Percentiles rank a stretch among this genome's conserved stretches.
phyloP scores from a whole-genome alignment of 2,888 invertebrate genomes.

The Caenorhabditis parvicauda region DNA sequence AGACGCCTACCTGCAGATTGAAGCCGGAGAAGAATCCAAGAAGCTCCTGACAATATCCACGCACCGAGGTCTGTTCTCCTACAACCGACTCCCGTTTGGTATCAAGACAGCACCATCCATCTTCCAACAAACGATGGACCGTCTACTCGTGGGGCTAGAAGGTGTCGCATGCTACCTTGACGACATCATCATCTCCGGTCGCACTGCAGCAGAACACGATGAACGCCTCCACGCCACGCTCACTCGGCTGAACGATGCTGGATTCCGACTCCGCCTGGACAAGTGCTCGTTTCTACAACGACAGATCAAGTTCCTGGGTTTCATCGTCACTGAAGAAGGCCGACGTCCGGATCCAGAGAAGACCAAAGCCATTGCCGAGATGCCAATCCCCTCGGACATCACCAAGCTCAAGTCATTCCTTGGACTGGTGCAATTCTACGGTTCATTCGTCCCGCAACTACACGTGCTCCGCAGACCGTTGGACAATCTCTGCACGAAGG shows the following conservation, averaged over 20 bases:
- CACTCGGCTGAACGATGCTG: slow-evolving; percentile 21
- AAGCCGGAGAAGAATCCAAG: slow-evolving; percentile 24
- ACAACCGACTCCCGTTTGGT: slow-evolving; percentile 40
- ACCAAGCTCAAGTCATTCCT: slow-evolving; percentile 13
- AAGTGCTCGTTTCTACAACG: slow-evolving; percentile 34
- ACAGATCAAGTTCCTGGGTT: slow-evolving; percentile 32
- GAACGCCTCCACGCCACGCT: slow-evolving; percentile 15
- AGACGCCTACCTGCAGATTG: slow-evolving; percentile 44
- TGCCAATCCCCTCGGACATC: slow-evolving; percentile 12
- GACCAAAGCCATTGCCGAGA: slow-evolving; percentile 18
- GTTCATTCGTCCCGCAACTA: slow-evolving; percentile 10
- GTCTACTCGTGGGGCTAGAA: slow-evolving; percentile 22
- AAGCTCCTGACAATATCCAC: slow-evolving; percentile 35
- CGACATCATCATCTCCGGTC: slow-evolving; percentile 30
- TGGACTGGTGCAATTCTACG: too few species aligned
- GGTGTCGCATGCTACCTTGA: slow-evolving; percentile 31
- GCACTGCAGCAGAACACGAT: slow-evolving; percentile 18
- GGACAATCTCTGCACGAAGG: too few species aligned
- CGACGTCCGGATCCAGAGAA: slow-evolving; percentile 23
- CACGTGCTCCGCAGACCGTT: too few species aligned
- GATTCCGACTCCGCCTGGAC: slow-evolving; percentile 26
- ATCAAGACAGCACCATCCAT: slow-evolving; percentile 38
- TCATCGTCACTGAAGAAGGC: slow-evolving; percentile 22
- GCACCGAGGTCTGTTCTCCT: slow-evolving; percentile 37
- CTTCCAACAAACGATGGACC: slow-evolving; percentile 38